Evolutionary conservation across 2,113 vertebrate species (phyloP), one percentile per base, ranked within the genome.

Genomic region (Sorex fumeus): DNA sequence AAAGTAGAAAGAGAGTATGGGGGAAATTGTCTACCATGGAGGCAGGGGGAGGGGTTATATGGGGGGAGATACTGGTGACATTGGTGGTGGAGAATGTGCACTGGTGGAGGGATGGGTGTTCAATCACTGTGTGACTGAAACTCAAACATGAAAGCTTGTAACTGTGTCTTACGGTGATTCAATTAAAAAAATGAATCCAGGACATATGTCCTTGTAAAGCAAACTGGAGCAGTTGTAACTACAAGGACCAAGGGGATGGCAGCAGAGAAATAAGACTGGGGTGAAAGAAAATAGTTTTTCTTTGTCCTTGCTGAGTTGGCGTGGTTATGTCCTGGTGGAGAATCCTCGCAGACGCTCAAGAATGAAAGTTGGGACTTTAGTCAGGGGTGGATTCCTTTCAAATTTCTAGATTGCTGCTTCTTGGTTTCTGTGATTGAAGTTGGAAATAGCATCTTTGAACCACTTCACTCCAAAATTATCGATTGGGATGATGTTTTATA

Each of bases 401-500:
- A 50, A 90, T 87, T 32, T 62, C 62, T 78, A 32, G 12, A 84
- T 76, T 66, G 30, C 72, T 28, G 21, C 19, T 40, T 40, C 8
- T 43, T 21, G 18, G 57, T 32, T 50, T 71, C 43, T 36, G 30
- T 23, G 75, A 23, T 77, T 86, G 78, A 83, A 86, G 84, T 86
- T 84, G 70, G 75, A 93, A 93, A 76, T 78, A 75, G 75, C 34
- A 25, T 40, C 72, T 93, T 78, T 84, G 83, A 62, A 40, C 66
- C 50, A 84, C 43, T 76, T 84, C 62, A 86, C 87, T 64, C 32
- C 60, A 91, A 91, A 79, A 90, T 86, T 93, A 57, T 93, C 3
- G 0, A 64, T 76, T 75, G 4, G 27, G 40, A 62, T 74, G n/a
- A 88, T 67, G 5, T 12, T 75, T 87, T 19, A 27, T 87, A 72